These are phyloP conservation scores for Bradypodion ventrale DNA, from an alignment of 2,797 vertebrate genomes.

Conservation along the genomic window DNA sequence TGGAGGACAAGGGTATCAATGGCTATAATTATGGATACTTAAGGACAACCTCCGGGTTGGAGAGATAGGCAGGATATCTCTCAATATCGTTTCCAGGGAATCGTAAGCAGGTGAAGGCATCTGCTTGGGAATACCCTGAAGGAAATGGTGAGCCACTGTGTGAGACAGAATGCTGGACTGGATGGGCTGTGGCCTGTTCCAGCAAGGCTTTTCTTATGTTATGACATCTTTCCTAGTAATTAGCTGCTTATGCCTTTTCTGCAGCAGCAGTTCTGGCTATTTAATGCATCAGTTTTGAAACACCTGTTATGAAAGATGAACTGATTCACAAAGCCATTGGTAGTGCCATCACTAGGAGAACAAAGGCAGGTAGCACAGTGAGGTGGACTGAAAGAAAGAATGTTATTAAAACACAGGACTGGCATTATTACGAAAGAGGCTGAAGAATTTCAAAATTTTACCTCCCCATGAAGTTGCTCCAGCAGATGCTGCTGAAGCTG, in stretches of 20 bases:
- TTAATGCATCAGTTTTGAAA: not conserved
- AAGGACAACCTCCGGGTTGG: no score
- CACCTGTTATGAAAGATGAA: not conserved
- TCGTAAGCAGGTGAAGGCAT: no score
- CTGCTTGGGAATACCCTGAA: no score
- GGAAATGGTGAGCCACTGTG: no score
- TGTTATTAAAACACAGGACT: not conserved
- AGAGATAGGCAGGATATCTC: no score
- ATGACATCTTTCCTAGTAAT: not conserved
- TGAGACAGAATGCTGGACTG: no score
- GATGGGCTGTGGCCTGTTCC: no score
- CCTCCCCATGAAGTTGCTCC: conserved; percentile 91
- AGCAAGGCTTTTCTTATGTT: no score
- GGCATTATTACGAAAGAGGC: not conserved
- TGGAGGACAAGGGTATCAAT: no score
- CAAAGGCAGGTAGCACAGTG: not conserved
- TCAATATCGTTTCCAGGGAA: no score
- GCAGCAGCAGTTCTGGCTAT: not conserved
- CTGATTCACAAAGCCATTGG: not conserved
- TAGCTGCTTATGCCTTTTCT: not conserved
- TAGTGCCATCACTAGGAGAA: not conserved
- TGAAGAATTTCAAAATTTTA: conserved; percentile 64
- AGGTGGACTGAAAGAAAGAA: not conserved
- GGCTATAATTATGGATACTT: no score
- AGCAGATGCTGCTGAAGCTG: conserved; percentile 77